Percentiles rank a stretch among this genome's conserved stretches.
phyloP scores from a whole-genome alignment of 2,797 vertebrate genomes.

The Meriones psammophilus region DNA sequence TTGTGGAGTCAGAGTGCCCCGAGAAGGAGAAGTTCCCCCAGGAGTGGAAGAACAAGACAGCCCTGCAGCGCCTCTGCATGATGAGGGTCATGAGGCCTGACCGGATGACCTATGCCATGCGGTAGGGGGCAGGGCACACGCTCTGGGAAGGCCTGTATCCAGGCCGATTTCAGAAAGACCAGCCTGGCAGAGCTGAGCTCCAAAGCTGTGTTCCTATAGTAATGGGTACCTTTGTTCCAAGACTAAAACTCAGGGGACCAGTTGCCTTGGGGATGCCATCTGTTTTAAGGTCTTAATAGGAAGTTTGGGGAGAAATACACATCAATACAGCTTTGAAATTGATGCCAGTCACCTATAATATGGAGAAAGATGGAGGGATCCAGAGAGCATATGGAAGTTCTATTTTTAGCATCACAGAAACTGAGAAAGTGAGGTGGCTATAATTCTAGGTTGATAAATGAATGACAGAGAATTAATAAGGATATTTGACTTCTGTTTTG shows the following conservation, averaged over 20 bases:
- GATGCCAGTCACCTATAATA: too few relatives aligned
- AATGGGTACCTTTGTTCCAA: not conserved
- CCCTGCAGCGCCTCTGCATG: slow-evolving; percentile 95
- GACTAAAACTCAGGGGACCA: not conserved
- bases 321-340: not conserved
- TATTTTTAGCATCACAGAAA: not conserved
- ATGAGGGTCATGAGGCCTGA: slow-evolving; percentile 95
- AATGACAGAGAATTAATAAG: not conserved
- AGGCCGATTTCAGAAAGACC: not conserved
- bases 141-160: not conserved
- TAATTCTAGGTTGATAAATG: not conserved
- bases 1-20: slow-evolving; percentile 95
- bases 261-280: not conserved
- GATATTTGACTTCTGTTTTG: not conserved
- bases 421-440: not conserved
- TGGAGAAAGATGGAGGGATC: not conserved
- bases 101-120: slow-evolving; percentile 94
- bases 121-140: slow-evolving; percentile 83
- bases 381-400: not conserved
- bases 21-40: slow-evolving; percentile 98
- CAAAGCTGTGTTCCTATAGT: not conserved
- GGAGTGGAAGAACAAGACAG: slow-evolving; percentile 96
- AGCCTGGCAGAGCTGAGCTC: not conserved
- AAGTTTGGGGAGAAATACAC: not conserved
- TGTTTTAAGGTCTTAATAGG: not conserved